Evolutionary conservation across 2,888 invertebrate genomes (phyloP), one percentile per base, ranked within the genome.

Genomic region (Morpho deidamia): DNA sequence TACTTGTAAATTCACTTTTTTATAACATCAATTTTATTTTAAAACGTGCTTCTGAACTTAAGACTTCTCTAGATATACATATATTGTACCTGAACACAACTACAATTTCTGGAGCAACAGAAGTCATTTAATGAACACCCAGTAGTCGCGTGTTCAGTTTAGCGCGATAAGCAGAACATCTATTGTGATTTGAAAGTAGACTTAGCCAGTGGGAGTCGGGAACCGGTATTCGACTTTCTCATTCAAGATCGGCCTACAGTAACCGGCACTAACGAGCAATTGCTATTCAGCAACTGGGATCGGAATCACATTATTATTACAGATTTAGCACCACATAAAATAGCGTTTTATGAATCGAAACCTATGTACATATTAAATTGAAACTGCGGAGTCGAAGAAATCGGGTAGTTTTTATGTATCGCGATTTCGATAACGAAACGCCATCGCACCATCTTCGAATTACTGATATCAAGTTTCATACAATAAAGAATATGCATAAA

Each of bases 161-260:
- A 66, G 66, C 66, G 71, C 56, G 56, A 81, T 68, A 83, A 79
- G 73, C 74, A 70, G 68, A 71, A 71, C 66, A 72, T 76, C 82
- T 80, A 87, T 88, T 87, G 86, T 87, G 77, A 83, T 81, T 83
- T 83, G 87, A 88, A 89, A 89, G 88, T 87, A 83, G 85, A 82
- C 83, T 50, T 38, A 77, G 76, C 71, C 69, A 72, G 76, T 77
- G 74, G 80, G 78, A 80, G 81, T 72, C 53, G 65, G 71, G 71
- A 76, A 88, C 89, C 88, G 89, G 88, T 88, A 76, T 69, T 71
- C 70, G 78, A 83, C 88, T 88, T 89, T 89, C 89, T 87, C 83
- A 84, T 84, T 83, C 82, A 86, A 23, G 74, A 67, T 60, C 78
- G 68, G 71, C 81, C 82, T 78, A 81, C 82, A 79, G 55, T 42